Evolutionary conservation across 2,888 invertebrate species (phyloP).

Genomic region (Amiota minor): DNA sequence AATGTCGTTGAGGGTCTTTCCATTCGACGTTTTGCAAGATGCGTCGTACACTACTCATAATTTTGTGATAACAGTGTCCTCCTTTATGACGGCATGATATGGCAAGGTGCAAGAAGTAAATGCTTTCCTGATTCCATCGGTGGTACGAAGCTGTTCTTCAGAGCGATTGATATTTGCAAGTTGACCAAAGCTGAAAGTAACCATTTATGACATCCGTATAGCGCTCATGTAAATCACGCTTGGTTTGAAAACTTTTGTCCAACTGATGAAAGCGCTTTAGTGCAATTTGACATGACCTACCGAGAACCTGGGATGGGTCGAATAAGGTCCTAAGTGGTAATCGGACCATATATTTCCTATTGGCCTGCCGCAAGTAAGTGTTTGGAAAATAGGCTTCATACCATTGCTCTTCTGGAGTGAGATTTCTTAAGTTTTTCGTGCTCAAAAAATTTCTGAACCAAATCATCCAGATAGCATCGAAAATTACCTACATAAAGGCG

Average conservation of each 20-base stretch:
- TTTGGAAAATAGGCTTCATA: neutral
- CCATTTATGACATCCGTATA: too few species aligned
- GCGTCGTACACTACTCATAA: neutral
- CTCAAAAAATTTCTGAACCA: neutral
- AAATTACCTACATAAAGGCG: neutral
- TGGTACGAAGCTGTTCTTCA: too few species aligned
- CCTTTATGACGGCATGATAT: neutral
- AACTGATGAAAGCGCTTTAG: neutral
- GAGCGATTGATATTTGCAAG: too few species aligned
- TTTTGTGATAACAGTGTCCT: neutral
- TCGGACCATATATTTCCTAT: too few species aligned
- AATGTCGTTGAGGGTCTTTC: neutral
- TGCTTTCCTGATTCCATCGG: neutral
- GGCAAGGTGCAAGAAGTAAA: neutral
- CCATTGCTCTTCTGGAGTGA: constrained; percentile 2
- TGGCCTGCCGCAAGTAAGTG: too few species aligned
- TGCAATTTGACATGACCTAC: neutral
- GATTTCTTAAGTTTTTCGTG: neutral
- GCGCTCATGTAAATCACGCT: neutral
- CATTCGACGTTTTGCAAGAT: neutral
- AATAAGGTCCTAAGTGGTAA: too few species aligned
- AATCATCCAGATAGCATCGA: neutral
- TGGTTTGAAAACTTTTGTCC: neutral
- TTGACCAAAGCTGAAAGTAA: too few species aligned
- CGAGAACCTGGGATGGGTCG: neutral